Evolutionary conservation across 2,888 invertebrate genomes (phyloP).

Genomic region (Neria commutata): DNA sequence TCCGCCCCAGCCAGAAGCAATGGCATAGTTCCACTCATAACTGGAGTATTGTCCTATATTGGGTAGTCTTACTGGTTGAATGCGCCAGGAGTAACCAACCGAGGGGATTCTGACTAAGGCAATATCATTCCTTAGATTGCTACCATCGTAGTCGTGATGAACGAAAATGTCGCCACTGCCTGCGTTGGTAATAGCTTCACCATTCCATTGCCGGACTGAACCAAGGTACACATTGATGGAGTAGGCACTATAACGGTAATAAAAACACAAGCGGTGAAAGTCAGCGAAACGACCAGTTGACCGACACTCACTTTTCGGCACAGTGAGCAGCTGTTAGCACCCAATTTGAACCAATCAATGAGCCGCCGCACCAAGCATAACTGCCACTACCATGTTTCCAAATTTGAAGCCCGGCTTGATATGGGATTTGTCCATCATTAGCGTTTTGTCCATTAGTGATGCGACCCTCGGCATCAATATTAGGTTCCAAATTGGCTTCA

Average conservation of each 20-base stretch:
- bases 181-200: no score
- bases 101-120: conserved; percentile 29
- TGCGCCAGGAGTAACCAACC: conserved; percentile 21
- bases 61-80: conserved; percentile 20
- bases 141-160: conserved; percentile 18
- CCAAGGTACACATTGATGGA: no score
- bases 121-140: conserved; percentile 27
- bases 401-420: neutral
- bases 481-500: no score
- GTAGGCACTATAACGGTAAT: no score
- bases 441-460: conserved; percentile 1
- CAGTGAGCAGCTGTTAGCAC: conserved; percentile 2
- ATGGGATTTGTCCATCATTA: neutral
- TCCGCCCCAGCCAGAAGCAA: neutral
- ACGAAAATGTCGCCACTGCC: conserved; percentile 8
- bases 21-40: neutral
- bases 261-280: no score
- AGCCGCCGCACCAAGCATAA: conserved; percentile 1
- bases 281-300: no score
- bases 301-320: no score
- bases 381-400: no score
- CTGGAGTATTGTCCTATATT: neutral
- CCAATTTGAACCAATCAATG: neutral
- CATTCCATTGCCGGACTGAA: no score
- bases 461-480: no score